phyloP scores from a whole-genome alignment of 2,113 vertebrate genomes.

The Heptranchias perlo region DNA sequence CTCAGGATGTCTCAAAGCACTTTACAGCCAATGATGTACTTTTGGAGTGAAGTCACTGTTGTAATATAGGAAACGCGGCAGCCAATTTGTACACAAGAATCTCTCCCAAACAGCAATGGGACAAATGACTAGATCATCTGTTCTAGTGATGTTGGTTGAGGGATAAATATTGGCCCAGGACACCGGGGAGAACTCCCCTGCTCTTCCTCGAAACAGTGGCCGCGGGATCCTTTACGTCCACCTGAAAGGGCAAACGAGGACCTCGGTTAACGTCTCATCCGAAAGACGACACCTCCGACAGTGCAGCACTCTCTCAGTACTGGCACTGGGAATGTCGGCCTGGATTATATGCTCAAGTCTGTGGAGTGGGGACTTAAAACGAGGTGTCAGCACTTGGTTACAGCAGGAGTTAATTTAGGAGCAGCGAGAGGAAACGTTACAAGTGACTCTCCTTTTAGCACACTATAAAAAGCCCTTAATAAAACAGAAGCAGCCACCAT shows the following conservation, averaged over 20 bases:
- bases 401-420: neutral
- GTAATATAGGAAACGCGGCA: neutral
- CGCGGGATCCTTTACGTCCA: no score
- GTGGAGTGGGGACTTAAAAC: neutral
- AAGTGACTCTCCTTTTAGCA: conserved; percentile 6
- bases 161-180: neutral
- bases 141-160: neutral
- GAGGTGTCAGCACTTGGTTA: neutral
- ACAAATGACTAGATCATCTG: neutral
- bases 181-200: neutral
- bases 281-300: neutral
- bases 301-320: neutral
- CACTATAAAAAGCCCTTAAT: conserved; percentile 48
- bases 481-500: conserved; percentile 56
- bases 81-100: neutral
- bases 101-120: neutral
- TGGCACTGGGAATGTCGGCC: neutral
- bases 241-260: no score
- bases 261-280: neutral
- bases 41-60: neutral
- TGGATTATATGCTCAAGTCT: no score
- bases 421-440: neutral
- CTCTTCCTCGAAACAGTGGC: neutral
- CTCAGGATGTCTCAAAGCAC: neutral
- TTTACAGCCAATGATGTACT: no score